Evolutionary conservation across 2,113 vertebrate species (phyloP).

Genomic region (Cynocephalus volans): DNA sequence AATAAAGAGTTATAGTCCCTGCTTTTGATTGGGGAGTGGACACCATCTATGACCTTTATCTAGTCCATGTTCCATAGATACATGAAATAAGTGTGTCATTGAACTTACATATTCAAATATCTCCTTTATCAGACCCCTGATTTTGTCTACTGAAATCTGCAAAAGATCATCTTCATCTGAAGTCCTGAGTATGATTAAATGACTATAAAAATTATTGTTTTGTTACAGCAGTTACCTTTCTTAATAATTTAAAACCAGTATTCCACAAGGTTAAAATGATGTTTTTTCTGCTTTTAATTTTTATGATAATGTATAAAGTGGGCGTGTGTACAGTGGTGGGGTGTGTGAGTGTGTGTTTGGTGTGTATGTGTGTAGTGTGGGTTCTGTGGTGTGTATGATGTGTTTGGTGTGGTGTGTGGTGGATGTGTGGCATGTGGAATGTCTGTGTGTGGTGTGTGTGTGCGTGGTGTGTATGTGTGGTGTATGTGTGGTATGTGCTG

Average conservation of each 20-base stretch:
- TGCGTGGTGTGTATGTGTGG: not conserved
- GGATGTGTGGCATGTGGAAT: not conserved
- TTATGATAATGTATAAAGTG: not conserved
- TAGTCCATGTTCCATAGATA: rapidly evolving
- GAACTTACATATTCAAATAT: too few species aligned
- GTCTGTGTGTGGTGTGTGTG: not conserved
- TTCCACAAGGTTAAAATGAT: not conserved
- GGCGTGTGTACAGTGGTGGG: not conserved
- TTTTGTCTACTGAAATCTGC: not conserved
- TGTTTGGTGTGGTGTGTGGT: not conserved
- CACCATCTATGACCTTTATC: rapidly evolving
- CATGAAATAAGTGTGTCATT: too few species aligned
- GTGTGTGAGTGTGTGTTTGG: not conserved
- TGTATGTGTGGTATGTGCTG: not conserved
- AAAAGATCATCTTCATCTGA: not conserved
- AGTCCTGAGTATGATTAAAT: not conserved
- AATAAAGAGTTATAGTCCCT: too few species aligned
- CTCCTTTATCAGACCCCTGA: not conserved
- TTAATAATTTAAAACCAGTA: not conserved
- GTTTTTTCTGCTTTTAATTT: not conserved
- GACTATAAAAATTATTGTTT: not conserved
- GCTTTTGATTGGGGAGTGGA: too few species aligned
- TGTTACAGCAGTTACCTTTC: not conserved
- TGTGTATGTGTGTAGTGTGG: not conserved
- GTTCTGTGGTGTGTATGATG: not conserved